A percentile compares a stretch with the other conserved stretches of the same genome.
Conservation (phyloP, 2,113 vertebrate species). For the Chaenogobius annularis region DNA sequence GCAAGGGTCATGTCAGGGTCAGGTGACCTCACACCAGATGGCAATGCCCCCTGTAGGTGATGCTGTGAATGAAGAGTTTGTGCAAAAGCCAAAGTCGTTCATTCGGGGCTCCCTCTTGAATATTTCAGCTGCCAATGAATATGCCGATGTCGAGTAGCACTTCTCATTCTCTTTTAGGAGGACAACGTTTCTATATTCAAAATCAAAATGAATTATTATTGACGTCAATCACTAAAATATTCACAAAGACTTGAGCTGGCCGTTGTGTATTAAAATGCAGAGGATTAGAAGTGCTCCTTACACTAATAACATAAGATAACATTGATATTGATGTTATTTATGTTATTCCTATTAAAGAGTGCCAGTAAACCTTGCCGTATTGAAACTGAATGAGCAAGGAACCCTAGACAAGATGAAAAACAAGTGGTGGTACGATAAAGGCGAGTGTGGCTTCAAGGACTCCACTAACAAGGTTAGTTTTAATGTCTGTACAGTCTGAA, state of each 20-base stretch:
- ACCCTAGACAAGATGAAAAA: slow-evolving; percentile 99
- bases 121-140: slow-evolving; percentile 28
- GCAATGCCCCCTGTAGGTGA: slow-evolving; percentile 46
- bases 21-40: slow-evolving; percentile 68
- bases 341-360: slow-evolving; percentile 87
- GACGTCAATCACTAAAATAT: neutral
- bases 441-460: slow-evolving; percentile 96
- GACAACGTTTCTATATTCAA: neutral
- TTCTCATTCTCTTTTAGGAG: slow-evolving; percentile 48
- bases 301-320: slow-evolving; percentile 75
- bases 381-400: slow-evolving; percentile 99
- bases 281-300: slow-evolving; percentile 54
- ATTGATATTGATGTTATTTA: slow-evolving; percentile 76
- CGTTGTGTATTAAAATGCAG: slow-evolving; percentile 23
- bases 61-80: slow-evolving; percentile 52
- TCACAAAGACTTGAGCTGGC: neutral
- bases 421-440: slow-evolving; percentile 99
- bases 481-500: slow-evolving; percentile 51
- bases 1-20: slow-evolving; percentile 34
- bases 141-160: slow-evolving; percentile 52
- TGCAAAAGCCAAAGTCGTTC: slow-evolving; percentile 32
- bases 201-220: neutral
- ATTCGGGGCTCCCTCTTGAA: slow-evolving; percentile 44
- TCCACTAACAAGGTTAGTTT: slow-evolving; percentile 71
- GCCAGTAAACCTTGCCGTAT: slow-evolving; percentile 98